Evolutionary conservation across 1,140 invertebrate genomes (phyloP), one percentile per base, ranked within the genome.

Genomic region (Pseudomyrmex cubaensis): DNA sequence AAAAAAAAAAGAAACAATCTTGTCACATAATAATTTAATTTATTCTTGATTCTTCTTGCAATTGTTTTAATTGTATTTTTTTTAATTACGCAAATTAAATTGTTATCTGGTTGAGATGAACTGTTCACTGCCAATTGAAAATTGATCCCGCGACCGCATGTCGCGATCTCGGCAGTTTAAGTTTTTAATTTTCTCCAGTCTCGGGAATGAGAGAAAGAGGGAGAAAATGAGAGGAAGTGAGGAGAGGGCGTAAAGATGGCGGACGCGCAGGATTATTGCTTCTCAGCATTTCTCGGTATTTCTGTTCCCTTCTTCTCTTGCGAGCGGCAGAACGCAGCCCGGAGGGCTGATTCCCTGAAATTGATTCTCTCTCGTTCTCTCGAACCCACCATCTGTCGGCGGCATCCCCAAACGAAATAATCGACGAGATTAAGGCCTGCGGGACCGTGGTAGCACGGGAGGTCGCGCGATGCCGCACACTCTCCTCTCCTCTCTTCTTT

Each of bases 341-440:
- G 72, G 70, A 77, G 87, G 86, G 86, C 86, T 85, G 87, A 88
- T 88, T 87, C 87, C 69, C 61, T 77, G 87, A 85, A 88, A 88
- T 88, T 88, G 87, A 88, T 88, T 88, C 87, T 85, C 87, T 83
- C 83, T 82, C 75, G 66, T 84, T 75, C 83, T 78, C 76, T 80
- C 64, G 64, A 85, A 85, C 85, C 83, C 67, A 83, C 87, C 87
- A 88, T 88, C 87, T 88, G 87, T 87, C 87, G 83, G 87, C 87
- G 87, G 87, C 87, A 88, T 88, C 86, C 87, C 86, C 86, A 85
- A 88, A 88, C 87, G 86, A 88, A 88, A 88, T 88, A 87, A 87
- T 88, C 87, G 87, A 69, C 83, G 67, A 88, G 87, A 88, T 88
- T 88, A 88, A 83, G 86, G 87, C 56, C 75, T 72, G 85, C 70